Evolutionary conservation across 1,140 invertebrate species (phyloP).

Genomic region (Tetraneura akinire): DNA sequence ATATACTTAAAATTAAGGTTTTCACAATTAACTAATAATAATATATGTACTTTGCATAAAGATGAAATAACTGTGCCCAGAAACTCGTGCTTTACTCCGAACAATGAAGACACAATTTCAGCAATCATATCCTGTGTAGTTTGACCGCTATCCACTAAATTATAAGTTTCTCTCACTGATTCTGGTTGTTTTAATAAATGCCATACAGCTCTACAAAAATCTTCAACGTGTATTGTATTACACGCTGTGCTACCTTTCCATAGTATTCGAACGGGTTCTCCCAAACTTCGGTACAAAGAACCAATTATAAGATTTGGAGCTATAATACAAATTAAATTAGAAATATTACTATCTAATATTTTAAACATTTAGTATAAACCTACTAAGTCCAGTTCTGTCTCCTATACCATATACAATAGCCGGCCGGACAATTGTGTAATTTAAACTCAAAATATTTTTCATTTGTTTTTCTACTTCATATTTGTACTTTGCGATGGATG

Average conservation of each 20-base stretch:
- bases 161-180: slow-evolving; percentile 69
- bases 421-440: slow-evolving; percentile 79
- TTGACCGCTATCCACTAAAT: slow-evolving; percentile 79
- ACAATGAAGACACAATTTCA: slow-evolving; percentile 77
- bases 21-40: slow-evolving; percentile 22
- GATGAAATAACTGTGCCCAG: slow-evolving; percentile 28
- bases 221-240: slow-evolving; percentile 84
- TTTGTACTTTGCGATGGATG: slow-evolving; percentile 80
- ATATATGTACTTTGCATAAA: slow-evolving; percentile 34
- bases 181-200: slow-evolving; percentile 64
- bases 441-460: slow-evolving; percentile 67
- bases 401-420: slow-evolving; percentile 84
- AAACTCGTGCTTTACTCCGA: slow-evolving; percentile 73
- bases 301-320: slow-evolving; percentile 82
- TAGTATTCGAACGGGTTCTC: slow-evolving; percentile 87
- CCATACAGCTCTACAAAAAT: slow-evolving; percentile 80
- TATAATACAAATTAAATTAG: slow-evolving; percentile 59
- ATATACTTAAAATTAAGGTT: neutral
- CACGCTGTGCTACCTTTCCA: slow-evolving; percentile 83
- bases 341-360: neutral
- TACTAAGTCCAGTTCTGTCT: slow-evolving; percentile 80
- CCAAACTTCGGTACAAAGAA: slow-evolving; percentile 82
- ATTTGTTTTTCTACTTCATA: slow-evolving; percentile 79
- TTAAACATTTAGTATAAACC: slow-evolving; percentile 57
- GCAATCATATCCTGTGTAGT: slow-evolving; percentile 82